phyloP scores from a whole-genome alignment of 2,797 vertebrate species.

The Alosa sapidissima region DNA sequence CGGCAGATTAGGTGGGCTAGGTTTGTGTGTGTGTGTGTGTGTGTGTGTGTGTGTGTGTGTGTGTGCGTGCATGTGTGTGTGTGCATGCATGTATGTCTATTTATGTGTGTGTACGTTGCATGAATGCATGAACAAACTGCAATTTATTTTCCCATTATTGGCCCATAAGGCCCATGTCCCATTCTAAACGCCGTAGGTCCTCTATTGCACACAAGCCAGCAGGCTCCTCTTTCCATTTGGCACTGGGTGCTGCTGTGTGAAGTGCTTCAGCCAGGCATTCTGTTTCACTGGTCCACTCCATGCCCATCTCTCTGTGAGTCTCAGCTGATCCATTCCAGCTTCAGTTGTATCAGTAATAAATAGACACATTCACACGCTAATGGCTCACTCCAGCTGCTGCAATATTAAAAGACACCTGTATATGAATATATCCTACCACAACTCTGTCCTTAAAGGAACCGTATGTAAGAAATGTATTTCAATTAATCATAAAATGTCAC shows the following conservation, averaged over 20 bases:
- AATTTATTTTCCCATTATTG: constrained; percentile 15
- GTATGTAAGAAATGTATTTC: too few relatives aligned
- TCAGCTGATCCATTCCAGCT: neutral
- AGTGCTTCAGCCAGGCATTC: neutral
- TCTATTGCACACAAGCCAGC: neutral
- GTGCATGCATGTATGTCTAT: neutral
- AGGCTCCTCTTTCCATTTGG: neutral
- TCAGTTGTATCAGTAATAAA: neutral
- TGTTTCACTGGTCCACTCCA: neutral
- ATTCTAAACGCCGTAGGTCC: neutral
- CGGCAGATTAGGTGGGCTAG: neutral
- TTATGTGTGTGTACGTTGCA: neutral
- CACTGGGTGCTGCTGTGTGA: neutral
- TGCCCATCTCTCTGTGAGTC: neutral
- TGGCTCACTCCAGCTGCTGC: neutral
- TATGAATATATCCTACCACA: neutral
- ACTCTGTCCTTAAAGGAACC: neutral
- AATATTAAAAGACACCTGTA: neutral
- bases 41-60: neutral
- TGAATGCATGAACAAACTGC: constrained; percentile 19
- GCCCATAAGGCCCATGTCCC: neutral
- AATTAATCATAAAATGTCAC: too few relatives aligned
- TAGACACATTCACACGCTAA: neutral
- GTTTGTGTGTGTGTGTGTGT: neutral
- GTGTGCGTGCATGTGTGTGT: neutral